Conservation (phyloP, 2,113 vertebrate species). For the Upupa epops region DNA sequence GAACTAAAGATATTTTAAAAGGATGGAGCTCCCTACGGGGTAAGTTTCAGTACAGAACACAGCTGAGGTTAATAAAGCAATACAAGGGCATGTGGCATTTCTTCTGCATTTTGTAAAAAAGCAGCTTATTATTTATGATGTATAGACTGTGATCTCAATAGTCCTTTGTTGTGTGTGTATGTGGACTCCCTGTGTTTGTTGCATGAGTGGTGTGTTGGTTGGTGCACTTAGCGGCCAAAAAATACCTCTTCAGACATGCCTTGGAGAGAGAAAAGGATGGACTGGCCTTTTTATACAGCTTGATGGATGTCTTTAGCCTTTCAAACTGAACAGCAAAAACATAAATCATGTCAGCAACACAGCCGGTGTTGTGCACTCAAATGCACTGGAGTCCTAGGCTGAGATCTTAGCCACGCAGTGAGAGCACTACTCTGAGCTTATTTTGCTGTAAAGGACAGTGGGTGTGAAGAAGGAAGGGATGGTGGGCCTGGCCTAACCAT, state of each 20-base stretch:
- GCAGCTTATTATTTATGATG: background rate
- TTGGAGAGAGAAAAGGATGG: background rate
- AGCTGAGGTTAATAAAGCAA: background rate
- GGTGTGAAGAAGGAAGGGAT: background rate
- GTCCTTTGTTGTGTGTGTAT: background rate
- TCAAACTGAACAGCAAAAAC: background rate
- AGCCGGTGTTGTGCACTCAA: background rate
- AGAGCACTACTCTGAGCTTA: background rate
- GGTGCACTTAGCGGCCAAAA: background rate
- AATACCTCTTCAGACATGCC: background rate
- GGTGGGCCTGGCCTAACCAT: background rate
- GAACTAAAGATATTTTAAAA: background rate
- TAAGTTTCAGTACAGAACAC: background rate
- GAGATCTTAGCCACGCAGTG: background rate
- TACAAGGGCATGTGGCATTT: background rate
- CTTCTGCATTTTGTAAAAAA: background rate
- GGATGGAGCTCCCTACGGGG: background rate
- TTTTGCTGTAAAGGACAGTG: background rate
- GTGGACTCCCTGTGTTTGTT: background rate
- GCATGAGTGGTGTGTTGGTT: background rate
- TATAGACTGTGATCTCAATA: background rate
- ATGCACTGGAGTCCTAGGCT: background rate
- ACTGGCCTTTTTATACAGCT: background rate
- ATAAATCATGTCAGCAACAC: conserved; percentile 25
- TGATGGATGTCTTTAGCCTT: conserved; percentile 20